Percentiles rank a stretch among this genome's conserved stretches.
Conservation (phyloP, 53 echinoderm and acorn worm species). For the Luidia sarsii region DNA sequence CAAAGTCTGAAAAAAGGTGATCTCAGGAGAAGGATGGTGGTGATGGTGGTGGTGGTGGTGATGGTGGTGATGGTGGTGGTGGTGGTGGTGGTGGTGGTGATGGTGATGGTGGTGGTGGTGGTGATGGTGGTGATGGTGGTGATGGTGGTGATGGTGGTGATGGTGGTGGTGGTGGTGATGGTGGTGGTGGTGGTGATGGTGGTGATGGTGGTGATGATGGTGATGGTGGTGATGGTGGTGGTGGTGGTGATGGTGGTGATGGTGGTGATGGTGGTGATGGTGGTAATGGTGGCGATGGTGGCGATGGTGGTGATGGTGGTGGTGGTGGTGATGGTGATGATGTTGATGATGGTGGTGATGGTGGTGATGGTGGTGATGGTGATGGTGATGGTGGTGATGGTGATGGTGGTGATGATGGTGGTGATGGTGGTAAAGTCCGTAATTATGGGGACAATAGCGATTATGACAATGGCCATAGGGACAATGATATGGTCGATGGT, state of each 20-base stretch:
- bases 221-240: neutral
- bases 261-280: conserved; percentile 3
- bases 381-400: too few relatives aligned
- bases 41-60: too few relatives aligned
- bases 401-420: neutral
- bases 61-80: too few relatives aligned
- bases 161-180: neutral
- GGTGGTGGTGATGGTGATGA: neutral
- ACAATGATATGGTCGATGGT: too few relatives aligned
- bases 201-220: neutral
- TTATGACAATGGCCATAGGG: too few relatives aligned
- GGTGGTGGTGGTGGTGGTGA: too few relatives aligned
- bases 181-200: neutral
- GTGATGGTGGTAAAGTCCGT: neutral
- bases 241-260: neutral
- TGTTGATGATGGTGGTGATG: conserved; percentile 8
- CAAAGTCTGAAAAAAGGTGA: too few relatives aligned
- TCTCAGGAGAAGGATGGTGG: too few relatives aligned
- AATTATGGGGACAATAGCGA: neutral
- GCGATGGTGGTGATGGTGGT: neutral
- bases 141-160: too few relatives aligned
- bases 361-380: neutral
- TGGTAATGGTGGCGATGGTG: conserved; percentile 1
- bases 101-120: too few relatives aligned
- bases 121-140: too few relatives aligned